Evolutionary conservation across 1,140 invertebrate genomes (phyloP), one percentile per base, ranked within the genome.

Genomic region (Vanessa tameamea): DNA sequence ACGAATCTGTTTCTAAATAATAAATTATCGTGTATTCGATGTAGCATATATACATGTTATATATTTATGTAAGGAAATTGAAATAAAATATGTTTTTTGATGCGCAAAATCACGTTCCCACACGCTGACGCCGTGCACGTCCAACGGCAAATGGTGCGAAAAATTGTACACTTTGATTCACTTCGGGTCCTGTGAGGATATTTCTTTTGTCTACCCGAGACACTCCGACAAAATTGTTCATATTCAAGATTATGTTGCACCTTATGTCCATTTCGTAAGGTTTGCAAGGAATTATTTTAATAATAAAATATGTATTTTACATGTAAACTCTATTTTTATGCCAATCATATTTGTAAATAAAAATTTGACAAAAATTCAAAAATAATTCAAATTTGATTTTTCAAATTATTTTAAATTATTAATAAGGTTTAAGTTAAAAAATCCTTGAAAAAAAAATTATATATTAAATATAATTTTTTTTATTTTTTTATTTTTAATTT

Each of bases 81-180:
- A 43, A 59, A 23, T 23, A 47, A 47, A 64, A 20, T 48, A 64
- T 15, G 61, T 43, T 26, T 61, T 53, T 72, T 73, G 68, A 69
- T 70, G 63, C 59, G 70, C 64, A 63, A 65, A 80, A 82, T 79
- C 85, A 85, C 87, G 84, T 88, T 69, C 69, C 50, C 66, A 53
- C 82, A 72, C 69, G 81, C 81, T 83, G 82, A 83, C 83, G 84
- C 82, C 81, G 80, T 75, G 77, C 83, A 82, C 81, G 81, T 85
- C 81, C 78, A 81, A 71, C 51, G 78, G 74, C 82, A 89, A 89
- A 89, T 89, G 85, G 80, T 63, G 84, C 86, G 87, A 84, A 87
- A 87, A 89, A 89, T 87, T 85, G 86, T 87, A 83, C 79, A 84
- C 84, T 86, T 78, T 79, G 79, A 88, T 86, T 85, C 83, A 71